Base-by-base conservation (phyloP, 2,797 vertebrate genomes). In the Corythornis leucogaster region DNA sequence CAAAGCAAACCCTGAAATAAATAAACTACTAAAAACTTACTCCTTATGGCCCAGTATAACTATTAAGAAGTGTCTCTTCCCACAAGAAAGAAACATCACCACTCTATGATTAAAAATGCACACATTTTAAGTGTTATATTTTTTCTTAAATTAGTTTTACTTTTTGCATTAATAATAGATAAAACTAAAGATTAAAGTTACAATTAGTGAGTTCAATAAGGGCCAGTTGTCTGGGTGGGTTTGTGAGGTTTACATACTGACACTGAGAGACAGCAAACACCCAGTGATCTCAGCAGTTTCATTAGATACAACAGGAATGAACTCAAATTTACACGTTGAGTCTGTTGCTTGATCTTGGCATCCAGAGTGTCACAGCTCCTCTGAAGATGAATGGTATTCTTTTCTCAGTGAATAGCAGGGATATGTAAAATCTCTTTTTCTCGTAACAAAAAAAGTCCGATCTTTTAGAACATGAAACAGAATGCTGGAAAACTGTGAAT, bases 121-220 rank as follows among this genome's bases (percentile, higher is more conserved):
- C 8, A 31, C 6, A 31, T 71, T 45, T 55, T 5, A 64, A 62
- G 46, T 14, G 24, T 4, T 69, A 54, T 71, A 2, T 75, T 61
- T 85, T 86, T 84, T 66, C 57, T 54, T 40, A 75, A 70, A 14
- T 40, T 19, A 42, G 22, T 48, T 79, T 80, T 80, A 21, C 26
- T 70, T 94, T 77, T 76, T 26, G 19, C 3, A 70, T 81, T 71
- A 64, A 51, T 46, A 58, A 8, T 45, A 85, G 63, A 64, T 84
- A 71, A 80, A 90, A 50, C 57, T 53, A n/a, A 80, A 88, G 90
- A 88, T 77, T 54, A 51, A 90, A 86, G 50, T 55, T 71, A 51
- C 30, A 86, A 40, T 77, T 88, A 77, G 24, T 69, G 53, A 70
- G 15, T 58, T 91, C 30, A 77, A 14, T 68, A 69, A 84, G 42